phyloP scores from a whole-genome alignment of 2,888 invertebrate species.

The Halictus quadricinctus region DNA sequence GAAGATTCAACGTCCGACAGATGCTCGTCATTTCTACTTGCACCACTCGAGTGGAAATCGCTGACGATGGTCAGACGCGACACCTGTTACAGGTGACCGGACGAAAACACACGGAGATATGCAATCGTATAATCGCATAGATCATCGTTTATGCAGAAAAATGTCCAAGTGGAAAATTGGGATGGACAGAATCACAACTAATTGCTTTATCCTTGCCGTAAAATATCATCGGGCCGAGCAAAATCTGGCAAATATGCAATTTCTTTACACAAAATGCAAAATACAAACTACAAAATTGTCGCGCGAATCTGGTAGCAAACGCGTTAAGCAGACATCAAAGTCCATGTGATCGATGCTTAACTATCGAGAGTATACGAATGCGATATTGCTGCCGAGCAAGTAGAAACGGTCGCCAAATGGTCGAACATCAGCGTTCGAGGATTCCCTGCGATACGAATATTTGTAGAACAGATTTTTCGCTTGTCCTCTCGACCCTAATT shows the following conservation, averaged over 20 bases:
- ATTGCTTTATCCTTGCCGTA: background rate
- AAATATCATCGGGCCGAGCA: background rate
- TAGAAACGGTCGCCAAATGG: background rate
- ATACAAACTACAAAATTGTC: background rate
- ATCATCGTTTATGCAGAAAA: background rate
- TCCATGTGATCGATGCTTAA: background rate
- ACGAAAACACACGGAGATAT: background rate
- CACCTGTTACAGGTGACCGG: background rate
- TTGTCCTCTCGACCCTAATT: background rate
- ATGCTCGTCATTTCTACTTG: background rate
- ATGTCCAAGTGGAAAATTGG: background rate
- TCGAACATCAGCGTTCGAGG: background rate
- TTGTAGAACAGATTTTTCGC: background rate
- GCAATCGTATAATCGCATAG: background rate
- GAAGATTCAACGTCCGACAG: background rate
- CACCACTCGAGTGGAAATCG: background rate
- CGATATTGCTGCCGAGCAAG: background rate
- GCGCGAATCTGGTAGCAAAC: background rate
- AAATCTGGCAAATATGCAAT: background rate
- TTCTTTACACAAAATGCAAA: background rate
- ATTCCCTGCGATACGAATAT: background rate
- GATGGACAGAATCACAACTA: background rate
- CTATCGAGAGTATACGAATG: background rate
- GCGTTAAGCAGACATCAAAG: background rate
- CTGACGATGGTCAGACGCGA: background rate